Base-by-base conservation (phyloP, 2,797 vertebrate species). In the Streptopelia turtur region DNA sequence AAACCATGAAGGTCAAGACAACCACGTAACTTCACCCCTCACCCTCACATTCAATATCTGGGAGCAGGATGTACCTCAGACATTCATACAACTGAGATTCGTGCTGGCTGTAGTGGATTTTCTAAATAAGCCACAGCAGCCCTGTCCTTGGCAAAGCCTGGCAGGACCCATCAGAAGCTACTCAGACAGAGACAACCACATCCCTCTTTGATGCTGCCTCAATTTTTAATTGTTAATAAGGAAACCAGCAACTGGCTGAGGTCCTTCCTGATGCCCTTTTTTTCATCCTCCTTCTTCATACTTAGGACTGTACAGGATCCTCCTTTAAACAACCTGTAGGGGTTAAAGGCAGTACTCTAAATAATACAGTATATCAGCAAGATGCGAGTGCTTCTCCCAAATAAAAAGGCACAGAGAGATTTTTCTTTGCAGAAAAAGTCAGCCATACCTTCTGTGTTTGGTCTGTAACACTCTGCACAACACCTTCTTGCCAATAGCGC, bases 191-290 rank as follows among this genome's bases (percentile, higher is more conserved):
- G 78, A 30, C 70, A 92, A 83, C 84, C 83, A 61, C 90, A 94
- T 80, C 90, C 84, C 53, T 31, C 41, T 18, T 45, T 22, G 23
- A 75, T 31, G 65, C 28, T 92, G 82, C 75, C 88, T 83, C 52
- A 43, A 63, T 22, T 17, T 75, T 77, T 80, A 91, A 87, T 35
- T 75, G 72, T 63, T 94, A 87, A 90, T 81, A 95, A 93, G 64
- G 77, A 89, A 81, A 74, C 22, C 71, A 69, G 37, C 37, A 60
- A 25, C 57, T 71, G 93, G 55, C 87, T 88, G 72, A 50, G 47
- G 74, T 39, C 74, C 88, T 95, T 96, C 91, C 91, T 91, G 95
- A 39, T 56, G 70, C 70, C 83, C 22, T 56, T 49, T 59, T 77
- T 77, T 59, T 49, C 43, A 66, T 12, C 69, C 14, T 49, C 33